Conservation (phyloP, 2,888 invertebrate species). For the Lagria hirta region DNA sequence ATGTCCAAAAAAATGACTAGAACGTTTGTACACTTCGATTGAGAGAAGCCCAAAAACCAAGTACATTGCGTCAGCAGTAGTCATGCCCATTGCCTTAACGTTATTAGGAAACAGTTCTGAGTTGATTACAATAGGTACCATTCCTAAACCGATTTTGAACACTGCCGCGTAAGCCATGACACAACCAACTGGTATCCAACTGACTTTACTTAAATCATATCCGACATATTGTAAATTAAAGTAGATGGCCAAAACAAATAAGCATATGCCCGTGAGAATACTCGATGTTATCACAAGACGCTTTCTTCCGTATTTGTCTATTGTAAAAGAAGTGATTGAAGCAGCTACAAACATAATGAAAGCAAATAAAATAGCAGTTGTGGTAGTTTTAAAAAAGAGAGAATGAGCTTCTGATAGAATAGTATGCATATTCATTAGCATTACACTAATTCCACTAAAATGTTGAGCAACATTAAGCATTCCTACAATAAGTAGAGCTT, state of each 20-base stretch:
- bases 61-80: constrained; percentile 27
- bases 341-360: constrained; percentile 22
- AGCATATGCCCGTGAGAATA: constrained; percentile 3
- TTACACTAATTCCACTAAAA: constrained; percentile 24
- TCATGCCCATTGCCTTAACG: constrained; percentile 32
- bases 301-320: constrained; percentile 29
- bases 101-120: constrained; percentile 32
- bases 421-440: constrained; percentile 26
- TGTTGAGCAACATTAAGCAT: constrained; percentile 24
- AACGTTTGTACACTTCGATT: constrained; percentile 27
- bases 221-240: neutral
- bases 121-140: constrained; percentile 30
- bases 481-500: constrained; percentile 24
- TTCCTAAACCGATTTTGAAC: constrained; percentile 32
- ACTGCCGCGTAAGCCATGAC: constrained; percentile 7
- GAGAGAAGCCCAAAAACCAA: constrained; percentile 27
- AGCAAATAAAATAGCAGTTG: constrained; percentile 17
- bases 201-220: neutral
- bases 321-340: constrained; percentile 10
- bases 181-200: constrained; percentile 1
- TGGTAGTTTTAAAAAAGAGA: neutral
- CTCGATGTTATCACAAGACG: constrained; percentile 19
- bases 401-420: constrained; percentile 22
- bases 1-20: constrained; percentile 12
- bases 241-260: constrained; percentile 8